A percentile compares a stretch with the other conserved stretches of the same genome.
These are phyloP conservation scores for Argyrosomus japonicus DNA, from an alignment of 2,113 vertebrate species.

Conservation along the genomic window DNA sequence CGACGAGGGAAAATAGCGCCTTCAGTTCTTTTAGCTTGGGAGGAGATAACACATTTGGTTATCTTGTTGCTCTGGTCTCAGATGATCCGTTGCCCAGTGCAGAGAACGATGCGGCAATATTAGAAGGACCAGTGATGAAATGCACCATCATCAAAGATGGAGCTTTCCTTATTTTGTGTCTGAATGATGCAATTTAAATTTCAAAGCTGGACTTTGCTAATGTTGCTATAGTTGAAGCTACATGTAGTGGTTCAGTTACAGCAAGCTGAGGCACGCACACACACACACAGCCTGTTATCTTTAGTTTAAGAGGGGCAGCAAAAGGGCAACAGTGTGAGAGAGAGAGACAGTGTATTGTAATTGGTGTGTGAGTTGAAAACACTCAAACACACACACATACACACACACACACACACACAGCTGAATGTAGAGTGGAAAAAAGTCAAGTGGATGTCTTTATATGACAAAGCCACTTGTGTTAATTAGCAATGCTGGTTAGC, in stretches of 20 bases:
- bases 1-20: not conserved
- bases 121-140: not conserved
- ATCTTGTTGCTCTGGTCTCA: not conserved
- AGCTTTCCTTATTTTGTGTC: not conserved
- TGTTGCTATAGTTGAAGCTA: not conserved
- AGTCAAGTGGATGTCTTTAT: slow-evolving; percentile 41
- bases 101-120: not conserved
- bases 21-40: not conserved
- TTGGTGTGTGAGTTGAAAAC: slow-evolving; percentile 17
- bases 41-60: slow-evolving; percentile 6
- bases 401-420: slow-evolving; percentile 20
- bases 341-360: not conserved
- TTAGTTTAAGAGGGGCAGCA: slow-evolving; percentile 20
- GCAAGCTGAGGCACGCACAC: not conserved
- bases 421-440: slow-evolving; percentile 21
- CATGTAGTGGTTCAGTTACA: not conserved
- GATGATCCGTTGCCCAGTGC: not conserved
- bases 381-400: slow-evolving; percentile 18
- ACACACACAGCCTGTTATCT: slow-evolving; percentile 31
- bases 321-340: slow-evolving; percentile 22
- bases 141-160: not conserved
- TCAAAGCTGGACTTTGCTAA: slow-evolving; percentile 4
- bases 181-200: not conserved
- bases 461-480: slow-evolving; percentile 46
- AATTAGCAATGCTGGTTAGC: slow-evolving; percentile 27